Evolutionary conservation across 2,888 invertebrate species (phyloP), one percentile per base, ranked within the genome.

Genomic region (Globia sparganii): DNA sequence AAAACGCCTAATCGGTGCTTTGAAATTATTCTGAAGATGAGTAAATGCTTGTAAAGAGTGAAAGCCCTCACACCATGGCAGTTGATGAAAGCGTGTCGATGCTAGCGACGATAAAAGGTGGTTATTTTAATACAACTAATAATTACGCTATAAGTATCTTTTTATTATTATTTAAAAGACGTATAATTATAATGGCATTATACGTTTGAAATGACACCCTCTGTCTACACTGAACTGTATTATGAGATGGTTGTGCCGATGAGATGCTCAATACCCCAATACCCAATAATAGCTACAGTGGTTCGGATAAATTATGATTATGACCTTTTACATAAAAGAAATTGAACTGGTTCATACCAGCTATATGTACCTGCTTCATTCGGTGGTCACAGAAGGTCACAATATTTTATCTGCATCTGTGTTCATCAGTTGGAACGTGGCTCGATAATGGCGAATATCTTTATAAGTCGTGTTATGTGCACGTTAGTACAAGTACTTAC

Each of bases 191-290:
- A 43, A 43, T 31, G 15, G 43, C 43, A 43, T 43, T 43, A 43
- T 58, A 2, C 28, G n/a, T 11, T 25, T n/a, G 9, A n/a, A 56
- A 56, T 53, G 4, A 25, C 18, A 49, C 13, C n/a, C 4, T 61
- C 9, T 46, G 31, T 6, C 4, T 28, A 13, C 4, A 43, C 43
- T 43, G 43, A 13, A 13, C 43, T 43, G 25, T n/a, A 31, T 5
- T 49, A 40, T 21, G 43, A 62, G 53, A 75, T 77, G 18, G 28
- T 31, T 4, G 8, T 49, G 46, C 25, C 21, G 40, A 49, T 59
- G 31, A 31, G n/a, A 40, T 59, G 49, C 40, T 59, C 78, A 43
- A 78, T 53, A 69, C 25, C 18, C 40, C 43, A 78, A 68, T 61
- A 49, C 18, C 40, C 43, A 78, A 68, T 61, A 49, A 59, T 49